These are phyloP conservation scores for Hormiphora californensis DNA, from an alignment of 37 sponge, comb jelly and placozoan genomes.

Conservation along the genomic window DNA sequence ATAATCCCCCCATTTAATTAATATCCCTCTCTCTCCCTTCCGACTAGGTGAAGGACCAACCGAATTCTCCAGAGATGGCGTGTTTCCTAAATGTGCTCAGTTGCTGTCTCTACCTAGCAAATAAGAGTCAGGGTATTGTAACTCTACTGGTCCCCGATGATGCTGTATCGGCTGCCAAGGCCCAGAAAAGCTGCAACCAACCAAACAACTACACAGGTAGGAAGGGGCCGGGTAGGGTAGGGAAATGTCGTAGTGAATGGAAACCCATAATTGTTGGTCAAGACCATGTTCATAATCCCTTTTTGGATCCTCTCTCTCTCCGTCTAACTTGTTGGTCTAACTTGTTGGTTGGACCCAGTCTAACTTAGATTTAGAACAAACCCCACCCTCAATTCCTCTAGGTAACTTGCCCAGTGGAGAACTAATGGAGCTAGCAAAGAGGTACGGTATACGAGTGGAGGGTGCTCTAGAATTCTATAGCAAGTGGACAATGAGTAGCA, in stretches of 20 bases:
- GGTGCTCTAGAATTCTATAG: slow-evolving; percentile 51
- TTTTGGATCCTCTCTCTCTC: too few species aligned
- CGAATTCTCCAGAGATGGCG: slow-evolving; percentile 16
- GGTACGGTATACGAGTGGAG: slow-evolving; percentile 38
- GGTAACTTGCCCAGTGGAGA: slow-evolving; percentile 25
- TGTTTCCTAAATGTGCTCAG: slow-evolving; percentile 12
- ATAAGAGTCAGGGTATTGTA: slow-evolving; percentile 52
- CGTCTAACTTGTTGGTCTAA: too few species aligned
- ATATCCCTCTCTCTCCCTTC: too few species aligned
- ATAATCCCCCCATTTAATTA: too few species aligned
- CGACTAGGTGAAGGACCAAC: slow-evolving; percentile 49
- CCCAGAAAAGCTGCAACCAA: slow-evolving; percentile 36
- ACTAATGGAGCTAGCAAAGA: slow-evolving; percentile 43
- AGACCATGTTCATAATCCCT: too few species aligned
- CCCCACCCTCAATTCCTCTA: neutral
- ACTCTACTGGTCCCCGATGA: slow-evolving; percentile 48
- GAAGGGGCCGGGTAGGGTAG: too few species aligned
- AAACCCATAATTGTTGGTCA: too few species aligned
- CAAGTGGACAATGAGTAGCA: slow-evolving; percentile 43
- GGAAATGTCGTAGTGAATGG: too few species aligned
- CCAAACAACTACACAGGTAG: slow-evolving; percentile 52
- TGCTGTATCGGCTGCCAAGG: slow-evolving; percentile 47
- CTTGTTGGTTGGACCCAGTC: too few species aligned
- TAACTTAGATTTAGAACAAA: neutral
- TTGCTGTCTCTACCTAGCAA: slow-evolving; percentile 51